These are phyloP conservation scores for Eulithis testata DNA, from an alignment of 2,888 invertebrate species.

Conservation along the genomic window DNA sequence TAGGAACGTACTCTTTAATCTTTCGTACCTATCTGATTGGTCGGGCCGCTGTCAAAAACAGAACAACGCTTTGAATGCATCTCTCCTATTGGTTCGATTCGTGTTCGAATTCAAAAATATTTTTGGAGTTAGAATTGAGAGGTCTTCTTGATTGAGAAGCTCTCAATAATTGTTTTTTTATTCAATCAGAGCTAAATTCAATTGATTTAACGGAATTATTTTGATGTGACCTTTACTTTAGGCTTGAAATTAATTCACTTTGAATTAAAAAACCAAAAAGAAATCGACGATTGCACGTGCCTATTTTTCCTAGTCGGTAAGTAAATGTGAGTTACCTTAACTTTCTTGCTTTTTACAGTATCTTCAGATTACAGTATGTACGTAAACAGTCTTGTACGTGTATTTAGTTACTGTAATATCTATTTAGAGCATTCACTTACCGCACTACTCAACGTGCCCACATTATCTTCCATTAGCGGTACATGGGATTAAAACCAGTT, in stretches of 20 bases:
- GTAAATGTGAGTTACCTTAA: no score
- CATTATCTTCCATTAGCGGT: constrained; percentile 76
- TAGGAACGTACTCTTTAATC: constrained; percentile 72
- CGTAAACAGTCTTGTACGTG: not conserved
- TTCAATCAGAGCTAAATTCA: constrained; percentile 46
- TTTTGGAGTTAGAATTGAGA: constrained; percentile 55
- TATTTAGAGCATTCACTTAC: constrained; percentile 9
- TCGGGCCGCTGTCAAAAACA: constrained; percentile 76
- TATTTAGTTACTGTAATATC: constrained; percentile 5
- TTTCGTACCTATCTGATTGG: constrained; percentile 77
- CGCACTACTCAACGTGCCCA: constrained; percentile 28
- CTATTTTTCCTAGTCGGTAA: no score
- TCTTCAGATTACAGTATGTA: not conserved
- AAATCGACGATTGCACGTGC: no score
- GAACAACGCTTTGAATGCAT: constrained; percentile 72
- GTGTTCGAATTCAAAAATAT: constrained; percentile 63
- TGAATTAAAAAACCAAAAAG: not conserved
- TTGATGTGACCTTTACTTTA: not conserved
- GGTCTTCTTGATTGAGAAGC: constrained; percentile 57
- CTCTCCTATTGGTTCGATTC: constrained; percentile 65
- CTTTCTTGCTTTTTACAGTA: not conserved
- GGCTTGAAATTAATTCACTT: not conserved
- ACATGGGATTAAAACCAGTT: constrained; percentile 71
- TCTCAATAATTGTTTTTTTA: constrained; percentile 60
- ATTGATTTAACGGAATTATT: not conserved